Percentiles rank a stretch among this genome's conserved stretches.
Evolutionary conservation across 2,888 invertebrate genomes (phyloP).

Genomic region (Blera fallax): DNA sequence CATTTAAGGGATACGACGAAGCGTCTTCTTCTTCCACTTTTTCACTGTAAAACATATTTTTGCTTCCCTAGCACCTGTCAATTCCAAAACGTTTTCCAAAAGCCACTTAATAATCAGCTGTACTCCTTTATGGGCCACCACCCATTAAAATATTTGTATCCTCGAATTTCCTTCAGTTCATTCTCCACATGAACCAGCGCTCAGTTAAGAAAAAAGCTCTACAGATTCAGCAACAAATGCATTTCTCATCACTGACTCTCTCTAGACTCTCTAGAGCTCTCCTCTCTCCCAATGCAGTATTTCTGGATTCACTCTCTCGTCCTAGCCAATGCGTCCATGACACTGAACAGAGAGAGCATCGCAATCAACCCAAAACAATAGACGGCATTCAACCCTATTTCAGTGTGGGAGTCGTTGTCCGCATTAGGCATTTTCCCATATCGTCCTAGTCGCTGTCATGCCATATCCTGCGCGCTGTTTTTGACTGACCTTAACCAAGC

Average conservation of each 20-base stretch:
- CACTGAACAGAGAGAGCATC: constrained; percentile 42
- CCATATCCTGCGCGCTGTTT: constrained; percentile 3
- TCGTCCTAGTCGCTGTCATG: not conserved
- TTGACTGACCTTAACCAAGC: constrained; percentile 64
- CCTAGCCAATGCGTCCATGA: constrained; percentile 52
- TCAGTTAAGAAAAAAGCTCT: constrained; percentile 24
- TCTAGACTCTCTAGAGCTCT: not conserved
- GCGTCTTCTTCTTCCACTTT: no score
- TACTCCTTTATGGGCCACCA: constrained; percentile 20
- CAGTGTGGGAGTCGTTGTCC: constrained; percentile 14
- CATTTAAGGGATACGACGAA: no score
- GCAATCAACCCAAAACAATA: constrained; percentile 26
- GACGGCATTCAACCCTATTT: constrained; percentile 50
- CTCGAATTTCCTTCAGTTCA: not conserved
- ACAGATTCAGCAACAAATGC: constrained; percentile 53
- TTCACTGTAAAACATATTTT: no score
- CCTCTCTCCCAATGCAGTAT: constrained; percentile 62
- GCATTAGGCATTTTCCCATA: not conserved
- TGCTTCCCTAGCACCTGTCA: no score
- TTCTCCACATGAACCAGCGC: not conserved
- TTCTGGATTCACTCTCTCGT: constrained; percentile 40
- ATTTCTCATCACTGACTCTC: not conserved
- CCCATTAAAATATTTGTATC: constrained; percentile 17
- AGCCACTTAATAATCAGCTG: not conserved
- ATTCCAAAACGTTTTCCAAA: not conserved